phyloP scores from a whole-genome alignment of 2,888 invertebrate species.

The Drosophila antonietae region DNA sequence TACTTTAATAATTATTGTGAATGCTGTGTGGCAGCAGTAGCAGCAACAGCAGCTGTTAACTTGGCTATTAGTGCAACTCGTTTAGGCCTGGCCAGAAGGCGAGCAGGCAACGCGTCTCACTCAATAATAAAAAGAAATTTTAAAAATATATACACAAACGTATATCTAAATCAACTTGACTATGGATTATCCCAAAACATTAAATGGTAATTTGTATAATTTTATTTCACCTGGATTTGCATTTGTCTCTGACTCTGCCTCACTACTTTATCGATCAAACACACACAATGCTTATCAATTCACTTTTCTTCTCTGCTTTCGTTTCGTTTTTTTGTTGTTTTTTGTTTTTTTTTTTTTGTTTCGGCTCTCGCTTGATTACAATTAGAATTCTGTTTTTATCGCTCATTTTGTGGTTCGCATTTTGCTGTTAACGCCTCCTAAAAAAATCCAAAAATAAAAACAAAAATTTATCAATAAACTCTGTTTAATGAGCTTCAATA shows the following conservation, averaged over 20 bases:
- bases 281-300: constrained; percentile 47
- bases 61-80: constrained; percentile 60
- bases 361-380: constrained; percentile 1
- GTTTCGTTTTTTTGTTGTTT: background rate
- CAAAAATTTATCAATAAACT: constrained; percentile 16
- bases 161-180: constrained; percentile 18
- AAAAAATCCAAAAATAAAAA: constrained; percentile 10
- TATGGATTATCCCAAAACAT: constrained; percentile 81
- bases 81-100: constrained; percentile 34
- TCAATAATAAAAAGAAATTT: constrained; percentile 1
- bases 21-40: constrained; percentile 29
- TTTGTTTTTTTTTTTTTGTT: background rate
- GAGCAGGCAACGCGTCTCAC: constrained; percentile 13
- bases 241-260: constrained; percentile 27
- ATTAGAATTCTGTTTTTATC: constrained; percentile 18
- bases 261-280: constrained; percentile 78
- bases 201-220: constrained; percentile 75
- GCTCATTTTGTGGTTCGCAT: constrained; percentile 13
- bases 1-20: constrained; percentile 34
- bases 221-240: constrained; percentile 48
- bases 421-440: constrained; percentile 46
- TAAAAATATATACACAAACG: background rate
- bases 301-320: background rate
- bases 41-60: constrained; percentile 36
- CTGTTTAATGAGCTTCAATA: background rate